A percentile compares a stretch with the other conserved stretches of the same genome.
Conservation (phyloP, 1,140 invertebrate genomes). For the Diorhabda sublineata region DNA sequence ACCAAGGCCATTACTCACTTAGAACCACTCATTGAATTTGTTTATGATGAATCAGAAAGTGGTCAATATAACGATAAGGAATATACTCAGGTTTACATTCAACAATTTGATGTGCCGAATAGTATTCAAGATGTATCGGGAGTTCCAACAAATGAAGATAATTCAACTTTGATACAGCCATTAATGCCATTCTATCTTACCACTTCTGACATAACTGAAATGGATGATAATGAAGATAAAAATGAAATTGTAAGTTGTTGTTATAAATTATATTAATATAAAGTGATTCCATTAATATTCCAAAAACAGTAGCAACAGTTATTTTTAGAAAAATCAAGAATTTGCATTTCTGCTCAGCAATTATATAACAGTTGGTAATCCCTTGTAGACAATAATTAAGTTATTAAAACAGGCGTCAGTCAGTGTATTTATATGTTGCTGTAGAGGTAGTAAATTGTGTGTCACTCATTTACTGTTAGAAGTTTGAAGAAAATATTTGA, state of each 20-base stretch:
- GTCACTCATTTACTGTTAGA: too few relatives aligned
- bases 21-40: constrained; percentile 12
- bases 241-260: background rate
- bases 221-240: constrained; percentile 13
- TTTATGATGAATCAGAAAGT: constrained; percentile 7
- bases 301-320: background rate
- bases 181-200: constrained; percentile 15
- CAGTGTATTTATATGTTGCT: too few relatives aligned
- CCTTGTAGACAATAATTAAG: background rate
- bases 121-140: background rate
- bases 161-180: constrained; percentile 1
- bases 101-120: background rate
- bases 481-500: too few relatives aligned
- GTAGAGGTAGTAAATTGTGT: too few relatives aligned
- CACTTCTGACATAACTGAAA: background rate
- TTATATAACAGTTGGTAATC: background rate
- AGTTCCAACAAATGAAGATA: background rate
- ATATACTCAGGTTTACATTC: background rate
- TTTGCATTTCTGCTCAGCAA: background rate
- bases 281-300: background rate
- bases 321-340: background rate
- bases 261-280: background rate
- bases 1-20: background rate
- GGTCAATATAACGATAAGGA: background rate
- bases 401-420: background rate